Percentiles rank a stretch among this genome's conserved stretches.
These are phyloP conservation scores for Xenopus laevis DNA, from an alignment of 2,113 vertebrate species.

Conservation along the genomic window DNA sequence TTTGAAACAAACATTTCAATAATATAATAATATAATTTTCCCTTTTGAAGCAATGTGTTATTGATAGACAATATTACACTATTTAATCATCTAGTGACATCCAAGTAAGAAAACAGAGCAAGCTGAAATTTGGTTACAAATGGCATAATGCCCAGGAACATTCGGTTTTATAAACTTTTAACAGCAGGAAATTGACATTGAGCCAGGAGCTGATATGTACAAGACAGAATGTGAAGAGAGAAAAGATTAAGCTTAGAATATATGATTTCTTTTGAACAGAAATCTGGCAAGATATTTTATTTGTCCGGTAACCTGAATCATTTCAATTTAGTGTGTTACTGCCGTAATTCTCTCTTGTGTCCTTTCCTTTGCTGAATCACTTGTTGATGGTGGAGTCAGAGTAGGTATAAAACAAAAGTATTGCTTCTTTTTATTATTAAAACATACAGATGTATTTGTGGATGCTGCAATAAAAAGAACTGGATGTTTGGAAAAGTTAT, in stretches of 20 bases:
- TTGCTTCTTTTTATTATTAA: slow-evolving; percentile 12
- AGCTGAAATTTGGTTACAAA: slow-evolving; percentile 28
- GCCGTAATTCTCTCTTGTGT: slow-evolving; percentile 30
- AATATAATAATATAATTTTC: slow-evolving; percentile 6
- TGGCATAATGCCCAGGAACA: slow-evolving; percentile 38
- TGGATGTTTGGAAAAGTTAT: not conserved
- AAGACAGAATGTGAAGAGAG: slow-evolving; percentile 34
- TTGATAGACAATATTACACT: slow-evolving; percentile 38
- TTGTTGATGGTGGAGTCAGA: slow-evolving; percentile 16
- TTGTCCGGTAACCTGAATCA: slow-evolving; percentile 18
- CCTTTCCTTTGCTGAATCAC: slow-evolving; percentile 32
- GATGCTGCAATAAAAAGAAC: not conserved
- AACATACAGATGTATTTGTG: not conserved
- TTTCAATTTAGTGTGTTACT: slow-evolving; percentile 34
- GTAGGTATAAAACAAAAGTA: slow-evolving; percentile 23
- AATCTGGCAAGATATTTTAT: slow-evolving; percentile 16
- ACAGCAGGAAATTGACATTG: slow-evolving; percentile 41
- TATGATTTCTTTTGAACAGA: slow-evolving; percentile 30
- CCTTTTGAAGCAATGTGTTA: slow-evolving; percentile 20
- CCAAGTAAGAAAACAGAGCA: slow-evolving; percentile 24
- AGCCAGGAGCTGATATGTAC: slow-evolving; percentile 36
- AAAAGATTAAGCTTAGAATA: slow-evolving; percentile 17
- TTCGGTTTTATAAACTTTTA: slow-evolving; percentile 43
- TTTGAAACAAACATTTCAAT: not conserved
- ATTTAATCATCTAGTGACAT: slow-evolving; percentile 37